Evolutionary conservation across 1,140 invertebrate genomes (phyloP), one percentile per base, ranked within the genome.

Genomic region (Heliconius melpomene): DNA sequence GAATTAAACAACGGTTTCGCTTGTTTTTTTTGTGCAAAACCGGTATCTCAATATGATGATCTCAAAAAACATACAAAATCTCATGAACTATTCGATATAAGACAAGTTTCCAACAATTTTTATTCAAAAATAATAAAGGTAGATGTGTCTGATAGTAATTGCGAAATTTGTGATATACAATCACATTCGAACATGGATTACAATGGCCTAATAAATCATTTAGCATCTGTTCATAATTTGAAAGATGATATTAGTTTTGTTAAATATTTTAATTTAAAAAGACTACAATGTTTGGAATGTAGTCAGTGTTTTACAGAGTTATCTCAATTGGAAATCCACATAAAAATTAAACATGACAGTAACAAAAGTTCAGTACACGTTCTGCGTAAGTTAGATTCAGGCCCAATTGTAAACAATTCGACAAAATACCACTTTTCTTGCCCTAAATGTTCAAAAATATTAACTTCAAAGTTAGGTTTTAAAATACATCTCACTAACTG

Each of bases 1-100:
- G 90, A 91, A 87, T 90, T 87, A 80, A 83, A 85, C 3, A 84
- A 88, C 3, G 86, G 86, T 72, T 87, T 89, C 38, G 75, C 88
- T 66, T 94, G 91, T 80, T 87, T 88, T 72, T 90, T 86, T 79
- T 93, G 90, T 40, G 83, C 86, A 5, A 78, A 87, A 50, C 77
- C 85, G 54, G 57, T 89, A 6, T 60, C 74, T 1, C 40, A 82
- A 38, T 87, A 85, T 40, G 77, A 83, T 0, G 76, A 83, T 46
- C 77, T 92, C 1, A 87, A 80, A 80, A 84, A 85, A 54, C 91
- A 92, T 75, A 91, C 88, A 1, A 85, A 85, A 76, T 72, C 78
- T 1, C 91, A 93, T 73, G 87, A 86, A n/a, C 72, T 29, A 1
- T 86, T 83, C 57, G 72, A 82, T 2, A 79, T 86, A 2, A 81